Evolutionary conservation across 2,113 vertebrate species (phyloP), one percentile per base, ranked within the genome.

Genomic region (Gambusia affinis): DNA sequence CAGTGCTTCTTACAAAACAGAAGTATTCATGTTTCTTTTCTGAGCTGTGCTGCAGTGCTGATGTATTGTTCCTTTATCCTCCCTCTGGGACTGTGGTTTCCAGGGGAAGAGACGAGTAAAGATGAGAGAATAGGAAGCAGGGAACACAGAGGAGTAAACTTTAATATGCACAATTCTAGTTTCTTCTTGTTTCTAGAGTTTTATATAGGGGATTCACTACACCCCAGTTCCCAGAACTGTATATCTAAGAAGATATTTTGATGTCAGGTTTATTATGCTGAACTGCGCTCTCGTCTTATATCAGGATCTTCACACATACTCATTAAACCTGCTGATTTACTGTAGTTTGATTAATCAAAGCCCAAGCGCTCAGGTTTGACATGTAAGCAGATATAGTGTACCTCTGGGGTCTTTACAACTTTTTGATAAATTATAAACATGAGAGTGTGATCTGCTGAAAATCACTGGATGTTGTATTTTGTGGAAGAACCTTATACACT

Each of bases 81-180:
- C 89, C 91, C 88, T 73, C n/a, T 78, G 87, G 91, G 92, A 92
- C 75, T 42, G 76, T 85, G 67, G 79, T 79, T 89, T 83, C 81
- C 28, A 72, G 75, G 73, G 73, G 42, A 83, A 80, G 33, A 29
- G 75, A 85, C 78, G 44, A 37, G 42, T 73, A 79, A 42, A 83
- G 35, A 73, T 28, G 57, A 31, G 63, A 42, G 63, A 73, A 65
- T 54, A 80, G 54, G 76, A 83, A 72, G 75, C 12, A 42, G 74
- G 74, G 82, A 54, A 60, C 67, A 79, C 73, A 73, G 67, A 19
- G 12, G 47, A 78, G 62, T 35, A 74, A 87, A 85, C 74, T 70
- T 81, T 80, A 84, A 63, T 79, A n/a, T 73, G 72, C 60, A 31
- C 60, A 71, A 19, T 67, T 70, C 64, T 64, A 72, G 65, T 39